A percentile compares a stretch with the other conserved stretches of the same genome.
Conservation (phyloP, 1,140 invertebrate genomes). For the Drosophila nikananu region DNA sequence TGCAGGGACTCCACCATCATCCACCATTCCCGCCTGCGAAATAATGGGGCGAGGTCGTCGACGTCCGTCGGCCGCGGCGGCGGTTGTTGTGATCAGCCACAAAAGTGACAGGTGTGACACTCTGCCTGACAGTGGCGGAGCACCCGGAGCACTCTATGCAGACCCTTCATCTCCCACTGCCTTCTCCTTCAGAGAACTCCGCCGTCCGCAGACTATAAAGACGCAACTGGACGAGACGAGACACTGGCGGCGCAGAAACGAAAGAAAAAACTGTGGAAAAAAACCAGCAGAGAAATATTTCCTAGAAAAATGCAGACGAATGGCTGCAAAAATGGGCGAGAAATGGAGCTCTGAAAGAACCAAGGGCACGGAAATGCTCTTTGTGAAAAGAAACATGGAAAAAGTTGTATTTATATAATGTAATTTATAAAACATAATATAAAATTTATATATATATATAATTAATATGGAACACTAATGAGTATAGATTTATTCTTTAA, state of each 20-base stretch:
- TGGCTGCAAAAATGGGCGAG: conserved; percentile 37
- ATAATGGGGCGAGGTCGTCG: conserved; percentile 51
- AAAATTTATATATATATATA: no score
- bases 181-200: conserved; percentile 33
- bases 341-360: conserved; percentile 1
- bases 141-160: conserved; percentile 5
- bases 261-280: conserved; percentile 50
- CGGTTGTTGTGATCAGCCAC: conserved; percentile 81
- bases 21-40: conserved; percentile 5
- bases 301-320: conserved; percentile 66
- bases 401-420: neutral
- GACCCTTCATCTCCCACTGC: conserved; percentile 5
- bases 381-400: no score
- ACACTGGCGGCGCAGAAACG: conserved; percentile 29
- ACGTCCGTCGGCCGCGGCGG: conserved; percentile 67
- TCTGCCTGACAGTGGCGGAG: conserved; percentile 51
- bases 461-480: neutral
- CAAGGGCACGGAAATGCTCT: conserved; percentile 33
- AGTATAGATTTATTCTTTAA: neutral
- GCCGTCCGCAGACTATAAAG: conserved; percentile 59
- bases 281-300: conserved; percentile 68
- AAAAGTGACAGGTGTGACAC: conserved; percentile 82
- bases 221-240: conserved; percentile 74
- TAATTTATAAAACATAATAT: no score
- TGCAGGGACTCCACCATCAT: conserved; percentile 32